A percentile compares a stretch with the other conserved stretches of the same genome.
phyloP scores from a whole-genome alignment of 53 echinoderm and acorn worm genomes.

The Holothuria scabra region DNA sequence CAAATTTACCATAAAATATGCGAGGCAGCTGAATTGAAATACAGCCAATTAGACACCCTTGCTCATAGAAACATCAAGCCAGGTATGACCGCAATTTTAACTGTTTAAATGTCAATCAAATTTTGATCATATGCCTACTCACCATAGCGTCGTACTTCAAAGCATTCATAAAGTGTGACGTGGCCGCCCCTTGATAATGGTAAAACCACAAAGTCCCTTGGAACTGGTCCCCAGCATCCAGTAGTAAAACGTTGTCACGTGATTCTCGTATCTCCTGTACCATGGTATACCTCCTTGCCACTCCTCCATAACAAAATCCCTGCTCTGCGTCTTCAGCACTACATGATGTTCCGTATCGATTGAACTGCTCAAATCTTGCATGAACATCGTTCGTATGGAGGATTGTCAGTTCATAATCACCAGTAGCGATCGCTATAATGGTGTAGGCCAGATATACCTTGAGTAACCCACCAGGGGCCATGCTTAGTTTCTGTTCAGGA shows the following conservation, averaged over 20 bases:
- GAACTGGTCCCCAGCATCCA: conserved; percentile 71
- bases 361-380: conserved; percentile 56
- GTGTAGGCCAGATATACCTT: too few species aligned
- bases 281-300: conserved; percentile 52
- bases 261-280: conserved; percentile 51
- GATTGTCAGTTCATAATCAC: conserved; percentile 64
- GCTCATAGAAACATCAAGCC: too few species aligned
- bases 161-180: conserved; percentile 71
- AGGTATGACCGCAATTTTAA: too few species aligned
- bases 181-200: conserved; percentile 55
- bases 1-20: too few species aligned
- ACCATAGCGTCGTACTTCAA: conserved; percentile 71
- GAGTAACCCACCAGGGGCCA: too few species aligned
- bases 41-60: too few species aligned
- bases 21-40: too few species aligned
- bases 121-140: conserved; percentile 31
- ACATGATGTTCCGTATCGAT: conserved; percentile 48
- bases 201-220: conserved; percentile 76
- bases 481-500: too few species aligned
- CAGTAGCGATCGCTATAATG: background rate
- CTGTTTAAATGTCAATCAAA: too few species aligned
- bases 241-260: conserved; percentile 55
- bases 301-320: conserved; percentile 60
- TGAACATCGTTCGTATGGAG: conserved; percentile 74
- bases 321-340: conserved; percentile 28